Evolutionary conservation across 2,888 invertebrate genomes (phyloP).

Genomic region (Epistrophe eligans): DNA sequence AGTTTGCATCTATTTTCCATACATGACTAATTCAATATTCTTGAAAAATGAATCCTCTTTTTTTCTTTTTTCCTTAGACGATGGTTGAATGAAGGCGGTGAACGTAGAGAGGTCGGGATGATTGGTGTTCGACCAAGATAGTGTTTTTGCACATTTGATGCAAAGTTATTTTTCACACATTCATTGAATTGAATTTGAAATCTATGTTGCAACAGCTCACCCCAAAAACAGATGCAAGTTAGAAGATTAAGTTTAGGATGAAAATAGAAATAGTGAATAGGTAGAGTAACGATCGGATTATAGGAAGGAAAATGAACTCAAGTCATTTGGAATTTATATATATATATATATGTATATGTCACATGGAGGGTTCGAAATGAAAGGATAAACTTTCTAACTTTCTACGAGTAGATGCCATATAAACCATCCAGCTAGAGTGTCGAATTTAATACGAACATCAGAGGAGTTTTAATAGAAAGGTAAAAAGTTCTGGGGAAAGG

Average conservation of each 20-base stretch:
- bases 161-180: conserved; percentile 9
- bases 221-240: background rate
- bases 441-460: background rate
- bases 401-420: no score
- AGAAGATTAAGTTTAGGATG: background rate
- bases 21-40: conserved; percentile 7
- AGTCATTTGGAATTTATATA: background rate
- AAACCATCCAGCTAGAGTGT: background rate
- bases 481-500: background rate
- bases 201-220: background rate
- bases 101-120: no score
- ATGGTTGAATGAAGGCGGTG: background rate
- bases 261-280: background rate
- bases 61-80: background rate
- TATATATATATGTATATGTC: no score
- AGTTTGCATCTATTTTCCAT: background rate
- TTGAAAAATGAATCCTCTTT: background rate
- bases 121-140: conserved; percentile 4
- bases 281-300: background rate
- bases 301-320: background rate
- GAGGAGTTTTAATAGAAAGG: background rate
- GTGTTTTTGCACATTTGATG: conserved; percentile 3
- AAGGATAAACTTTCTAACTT: background rate
- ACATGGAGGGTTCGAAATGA: background rate
- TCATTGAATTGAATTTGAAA: conserved; percentile 11